Evolutionary conservation across 2,113 vertebrate species (phyloP).

Genomic region (Catharus minimus): DNA sequence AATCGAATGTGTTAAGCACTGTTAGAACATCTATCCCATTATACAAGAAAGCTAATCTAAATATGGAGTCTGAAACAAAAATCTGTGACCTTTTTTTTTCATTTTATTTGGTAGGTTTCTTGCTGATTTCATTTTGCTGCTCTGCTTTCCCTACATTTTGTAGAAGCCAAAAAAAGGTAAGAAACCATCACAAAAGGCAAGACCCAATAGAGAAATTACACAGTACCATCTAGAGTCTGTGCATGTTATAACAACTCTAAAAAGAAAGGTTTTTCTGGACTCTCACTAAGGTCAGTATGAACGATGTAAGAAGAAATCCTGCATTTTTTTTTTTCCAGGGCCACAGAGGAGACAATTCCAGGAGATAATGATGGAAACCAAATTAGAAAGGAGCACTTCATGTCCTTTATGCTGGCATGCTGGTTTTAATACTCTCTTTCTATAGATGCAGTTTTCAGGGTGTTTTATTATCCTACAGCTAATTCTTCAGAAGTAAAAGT

Average conservation of each 20-base stretch:
- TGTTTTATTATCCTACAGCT: background rate
- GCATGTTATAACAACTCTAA: background rate
- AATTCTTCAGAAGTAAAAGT: background rate
- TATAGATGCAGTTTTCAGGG: background rate
- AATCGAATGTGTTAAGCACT: constrained; percentile 12
- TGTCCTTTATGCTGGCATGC: background rate
- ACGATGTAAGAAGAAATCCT: background rate
- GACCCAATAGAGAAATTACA: background rate
- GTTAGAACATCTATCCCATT: constrained; percentile 16
- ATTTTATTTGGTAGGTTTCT: background rate
- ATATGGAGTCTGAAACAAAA: constrained; percentile 48
- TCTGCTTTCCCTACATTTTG: constrained; percentile 27
- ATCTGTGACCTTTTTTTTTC: background rate
- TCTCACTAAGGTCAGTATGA: background rate
- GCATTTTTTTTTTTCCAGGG: background rate
- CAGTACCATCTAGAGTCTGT: constrained; percentile 69
- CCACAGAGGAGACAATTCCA: background rate
- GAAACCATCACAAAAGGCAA: background rate
- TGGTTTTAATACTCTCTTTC: background rate
- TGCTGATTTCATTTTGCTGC: constrained; percentile 39
- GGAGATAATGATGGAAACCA: background rate
- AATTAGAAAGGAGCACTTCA: background rate
- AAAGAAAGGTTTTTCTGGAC: background rate
- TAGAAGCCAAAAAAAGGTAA: background rate
- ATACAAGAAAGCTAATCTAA: constrained; percentile 34